Base-by-base conservation (phyloP, 2,888 invertebrate genomes). In the Epinotia bilunana region DNA sequence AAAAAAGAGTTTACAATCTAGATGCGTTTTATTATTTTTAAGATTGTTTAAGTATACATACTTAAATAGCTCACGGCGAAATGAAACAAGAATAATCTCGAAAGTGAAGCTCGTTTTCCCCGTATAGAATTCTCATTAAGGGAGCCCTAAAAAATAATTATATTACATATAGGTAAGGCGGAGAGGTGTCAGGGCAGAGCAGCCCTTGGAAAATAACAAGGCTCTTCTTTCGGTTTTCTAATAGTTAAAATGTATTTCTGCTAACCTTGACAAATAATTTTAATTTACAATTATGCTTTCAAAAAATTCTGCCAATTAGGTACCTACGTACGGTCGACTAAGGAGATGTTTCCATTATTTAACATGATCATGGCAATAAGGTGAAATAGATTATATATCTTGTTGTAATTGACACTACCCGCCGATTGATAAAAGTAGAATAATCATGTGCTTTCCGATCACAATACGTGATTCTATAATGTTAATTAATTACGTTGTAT, bases 241-340 rank as follows among this genome's bases (percentile, higher is more conserved):
- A 64, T 64, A 70, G 69, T 69, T 63, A 74, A 70, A 74, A 74
- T 63, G 63, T 70, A 53, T 64, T 57, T 69, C 33, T 58, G 28
- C 57, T 57, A 74, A 63, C 58, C 28, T 69, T 57, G 62, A n/a
- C 39, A 39, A 6, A 49, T 49, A 49, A 49, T 49, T 4, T 49
- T 9, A 39, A 39, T 39, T 39, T 33, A 6, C 33, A 33, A 7
- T 33, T 5, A 33, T 33, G 33, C 33, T 33, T 33, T 33, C 33
- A 33, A 33, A 33, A 33, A 33, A 33, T 0, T 6, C 6, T 33
- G 33, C 33, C 33, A 33, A 33, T 33, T 33, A 7, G 33, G 33
- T 33, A 33, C 23, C 1, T n/a, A n/a, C n/a, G 3, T 28, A 33
- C 33, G 33, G 33, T 33, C 7, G 33, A 33, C 33, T 33, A 33